Evolutionary conservation across 2,888 invertebrate species (phyloP), one percentile per base, ranked within the genome.

Genomic region (Drosophila leonis): DNA sequence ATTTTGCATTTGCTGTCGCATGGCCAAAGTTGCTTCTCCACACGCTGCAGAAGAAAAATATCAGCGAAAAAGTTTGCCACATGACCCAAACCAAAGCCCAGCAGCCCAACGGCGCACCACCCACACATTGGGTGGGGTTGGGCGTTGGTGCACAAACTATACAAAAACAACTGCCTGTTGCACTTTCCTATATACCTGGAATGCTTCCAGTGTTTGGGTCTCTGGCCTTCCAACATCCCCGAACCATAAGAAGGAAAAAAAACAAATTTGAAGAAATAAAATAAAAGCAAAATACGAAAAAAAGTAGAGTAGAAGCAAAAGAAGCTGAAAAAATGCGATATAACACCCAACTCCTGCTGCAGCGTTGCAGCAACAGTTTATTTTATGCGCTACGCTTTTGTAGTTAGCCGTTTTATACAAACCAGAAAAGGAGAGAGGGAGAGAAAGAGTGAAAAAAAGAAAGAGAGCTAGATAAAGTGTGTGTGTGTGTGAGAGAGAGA

Each of bases 111-210:
- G 4, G 24, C 24, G 24, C n/a, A 15, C 27, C 49, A 24, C 35
- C 62, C 41, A 44, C 42, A 56, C 61, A 64, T 56, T 49, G 49
- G 70, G 54, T 37, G 57, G 69, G 20, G 29, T 33, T 49, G 54
- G 52, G 48, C 48, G 48, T 48, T 48, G 24, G 24, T 48, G 54
- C 66, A 71, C 73, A 78, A 66, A 37, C 59, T 61, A 71, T 66
- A 82, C 64, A 83, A 72, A 82, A 84, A 78, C 83, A 83, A 87
- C 82, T 87, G 84, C 84, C 84, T 85, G 84, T 85, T 85, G 84
- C 84, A 89, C 73, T 87, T 79, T 79, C 73, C 84, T 88, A 88
- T 88, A 52, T 83, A 73, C 75, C 76, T 73, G 75, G 65, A 82
- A 75, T 18, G 51, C 49, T 82, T 80, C 79, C 80, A 80, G 72